These are phyloP conservation scores for Heliconius sara DNA, from an alignment of 2,888 invertebrate species.

Conservation along the genomic window DNA sequence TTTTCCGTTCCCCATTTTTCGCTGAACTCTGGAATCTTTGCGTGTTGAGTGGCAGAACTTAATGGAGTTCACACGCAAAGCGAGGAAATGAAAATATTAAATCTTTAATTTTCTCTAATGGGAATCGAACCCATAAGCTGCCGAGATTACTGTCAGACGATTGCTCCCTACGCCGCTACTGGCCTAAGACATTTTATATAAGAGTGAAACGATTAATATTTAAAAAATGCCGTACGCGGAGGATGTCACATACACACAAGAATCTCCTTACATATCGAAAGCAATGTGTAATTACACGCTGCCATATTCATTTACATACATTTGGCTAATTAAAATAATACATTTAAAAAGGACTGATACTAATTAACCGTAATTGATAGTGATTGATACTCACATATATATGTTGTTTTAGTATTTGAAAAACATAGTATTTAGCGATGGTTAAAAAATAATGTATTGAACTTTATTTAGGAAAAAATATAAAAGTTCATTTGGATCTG, in stretches of 20 bases:
- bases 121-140: no score
- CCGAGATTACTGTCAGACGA: no score
- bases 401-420: background rate
- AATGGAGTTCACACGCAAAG: no score
- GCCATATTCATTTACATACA: slow-evolving; percentile 45
- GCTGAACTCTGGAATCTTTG: no score
- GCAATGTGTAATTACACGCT: slow-evolving; percentile 27
- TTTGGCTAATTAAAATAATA: slow-evolving; percentile 33
- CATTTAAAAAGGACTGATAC: slow-evolving; percentile 10
- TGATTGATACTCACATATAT: background rate
- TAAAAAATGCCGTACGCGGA: slow-evolving; percentile 54
- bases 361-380: slow-evolving; percentile 20
- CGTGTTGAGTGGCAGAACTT: no score
- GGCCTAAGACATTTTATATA: background rate
- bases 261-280: slow-evolving; percentile 23
- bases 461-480: background rate
- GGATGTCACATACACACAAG: slow-evolving; percentile 41
- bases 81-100: no score
- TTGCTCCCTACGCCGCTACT: no score
- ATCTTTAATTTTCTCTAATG: no score
- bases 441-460: background rate
- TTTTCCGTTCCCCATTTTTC: no score
- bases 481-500: no score
- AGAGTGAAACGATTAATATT: slow-evolving; percentile 47
- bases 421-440: background rate